A percentile compares a stretch with the other conserved stretches of the same genome.
These are phyloP conservation scores for Chionomys nivalis DNA, from an alignment of 2,113 vertebrate species.

Conservation along the genomic window DNA sequence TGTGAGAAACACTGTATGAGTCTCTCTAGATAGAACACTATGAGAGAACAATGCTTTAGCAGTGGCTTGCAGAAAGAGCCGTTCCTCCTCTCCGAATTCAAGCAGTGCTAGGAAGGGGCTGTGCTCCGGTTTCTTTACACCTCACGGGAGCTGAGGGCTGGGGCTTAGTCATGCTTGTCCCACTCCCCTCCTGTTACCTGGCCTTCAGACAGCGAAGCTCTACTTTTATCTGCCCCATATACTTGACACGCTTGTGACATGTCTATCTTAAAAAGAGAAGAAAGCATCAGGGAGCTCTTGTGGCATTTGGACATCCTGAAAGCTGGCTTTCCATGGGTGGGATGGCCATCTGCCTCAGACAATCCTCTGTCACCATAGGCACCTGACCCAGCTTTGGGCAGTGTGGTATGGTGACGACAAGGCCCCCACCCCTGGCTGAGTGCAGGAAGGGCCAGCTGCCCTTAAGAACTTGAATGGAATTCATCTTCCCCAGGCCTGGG, in stretches of 20 bases:
- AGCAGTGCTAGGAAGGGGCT: background rate
- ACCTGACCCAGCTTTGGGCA: background rate
- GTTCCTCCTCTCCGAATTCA: background rate
- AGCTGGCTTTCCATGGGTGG: background rate
- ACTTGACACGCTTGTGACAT: background rate
- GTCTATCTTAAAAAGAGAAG: constrained; percentile 18
- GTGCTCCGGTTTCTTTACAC: background rate
- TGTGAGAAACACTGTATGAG: background rate
- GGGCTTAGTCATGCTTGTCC: background rate
- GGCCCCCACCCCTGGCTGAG: background rate
- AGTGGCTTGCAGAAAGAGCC: background rate
- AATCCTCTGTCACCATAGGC: background rate
- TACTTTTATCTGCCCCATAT: background rate
- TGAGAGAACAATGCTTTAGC: background rate
- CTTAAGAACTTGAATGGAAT: background rate
- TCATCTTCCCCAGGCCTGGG: background rate
- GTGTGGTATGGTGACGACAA: background rate
- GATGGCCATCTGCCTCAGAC: background rate
- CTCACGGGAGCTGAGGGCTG: background rate
- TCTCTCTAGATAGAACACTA: background rate
- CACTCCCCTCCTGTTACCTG: background rate
- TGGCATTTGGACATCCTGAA: background rate
- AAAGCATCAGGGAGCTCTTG: background rate
- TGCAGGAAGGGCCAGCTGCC: background rate
- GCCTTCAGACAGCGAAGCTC: background rate